phyloP scores from a whole-genome alignment of 2,888 invertebrate species.

The Marronus borbonicus region DNA sequence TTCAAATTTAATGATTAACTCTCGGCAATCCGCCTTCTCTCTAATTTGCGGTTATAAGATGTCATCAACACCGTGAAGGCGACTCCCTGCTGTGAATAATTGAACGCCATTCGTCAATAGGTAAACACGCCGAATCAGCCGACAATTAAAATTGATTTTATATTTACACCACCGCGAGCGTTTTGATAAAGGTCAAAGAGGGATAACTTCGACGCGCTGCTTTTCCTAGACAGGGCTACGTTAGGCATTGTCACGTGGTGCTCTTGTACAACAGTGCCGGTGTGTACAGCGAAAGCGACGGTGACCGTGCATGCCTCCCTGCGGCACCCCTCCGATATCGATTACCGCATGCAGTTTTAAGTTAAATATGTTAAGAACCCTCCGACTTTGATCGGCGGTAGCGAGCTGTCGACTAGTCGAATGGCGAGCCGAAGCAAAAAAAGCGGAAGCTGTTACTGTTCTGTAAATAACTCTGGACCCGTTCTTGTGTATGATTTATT shows the following conservation, averaged over 20 bases:
- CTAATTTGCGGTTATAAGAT: background rate
- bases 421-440: background rate
- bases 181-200: conserved; percentile 56
- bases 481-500: too few relatives aligned
- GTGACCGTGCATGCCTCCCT: conserved; percentile 11
- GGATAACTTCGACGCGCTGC: conserved; percentile 9
- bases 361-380: conserved; percentile 36
- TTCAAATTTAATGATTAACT: background rate
- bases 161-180: conserved; percentile 51
- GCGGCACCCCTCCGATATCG: conserved; percentile 48
- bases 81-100: conserved; percentile 33
- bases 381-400: background rate
- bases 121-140: conserved; percentile 17
- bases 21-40: background rate
- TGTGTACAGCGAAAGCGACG: background rate
- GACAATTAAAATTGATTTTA: conserved; percentile 58
- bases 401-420: background rate
- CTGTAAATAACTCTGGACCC: too few relatives aligned
- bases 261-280: conserved; percentile 15
- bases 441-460: background rate
- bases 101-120: conserved; percentile 25
- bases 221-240: conserved; percentile 26
- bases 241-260: conserved; percentile 41
- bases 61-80: background rate
- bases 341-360: conserved; percentile 51